Evolutionary conservation across 2,113 vertebrate species (phyloP).

Genomic region (Malurus cyaneus): DNA sequence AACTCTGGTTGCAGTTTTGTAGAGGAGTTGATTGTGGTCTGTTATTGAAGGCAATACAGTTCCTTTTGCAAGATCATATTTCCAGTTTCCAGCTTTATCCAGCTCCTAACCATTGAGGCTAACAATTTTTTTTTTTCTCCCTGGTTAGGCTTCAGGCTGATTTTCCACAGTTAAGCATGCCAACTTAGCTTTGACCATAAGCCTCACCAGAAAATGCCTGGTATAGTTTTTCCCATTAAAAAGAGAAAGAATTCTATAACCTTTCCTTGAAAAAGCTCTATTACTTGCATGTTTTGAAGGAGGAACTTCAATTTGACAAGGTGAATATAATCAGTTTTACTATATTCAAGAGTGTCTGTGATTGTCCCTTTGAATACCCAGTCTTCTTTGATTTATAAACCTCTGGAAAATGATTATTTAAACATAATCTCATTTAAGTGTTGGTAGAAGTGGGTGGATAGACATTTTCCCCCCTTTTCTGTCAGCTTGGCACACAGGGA

Average conservation of each 20-base stretch:
- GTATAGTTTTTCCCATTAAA: neutral
- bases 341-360: neutral
- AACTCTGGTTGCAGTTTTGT: neutral
- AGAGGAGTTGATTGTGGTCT: neutral
- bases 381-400: neutral
- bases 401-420: neutral
- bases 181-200: neutral
- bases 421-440: neutral
- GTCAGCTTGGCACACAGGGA: neutral
- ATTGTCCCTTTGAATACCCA: neutral
- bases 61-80: neutral
- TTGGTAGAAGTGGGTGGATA: neutral
- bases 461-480: fast-evolving
- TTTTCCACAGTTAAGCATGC: neutral
- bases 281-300: neutral
- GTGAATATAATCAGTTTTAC: neutral
- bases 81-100: neutral
- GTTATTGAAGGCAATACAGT: neutral
- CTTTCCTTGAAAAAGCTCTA: neutral
- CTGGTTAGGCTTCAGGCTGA: neutral
- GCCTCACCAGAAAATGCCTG: neutral
- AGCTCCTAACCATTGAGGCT: neutral
- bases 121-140: neutral
- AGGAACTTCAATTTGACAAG: neutral
- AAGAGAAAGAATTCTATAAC: neutral